These are phyloP conservation scores for Odontophorus gujanensis DNA, from an alignment of 2,113 vertebrate genomes.

Conservation along the genomic window DNA sequence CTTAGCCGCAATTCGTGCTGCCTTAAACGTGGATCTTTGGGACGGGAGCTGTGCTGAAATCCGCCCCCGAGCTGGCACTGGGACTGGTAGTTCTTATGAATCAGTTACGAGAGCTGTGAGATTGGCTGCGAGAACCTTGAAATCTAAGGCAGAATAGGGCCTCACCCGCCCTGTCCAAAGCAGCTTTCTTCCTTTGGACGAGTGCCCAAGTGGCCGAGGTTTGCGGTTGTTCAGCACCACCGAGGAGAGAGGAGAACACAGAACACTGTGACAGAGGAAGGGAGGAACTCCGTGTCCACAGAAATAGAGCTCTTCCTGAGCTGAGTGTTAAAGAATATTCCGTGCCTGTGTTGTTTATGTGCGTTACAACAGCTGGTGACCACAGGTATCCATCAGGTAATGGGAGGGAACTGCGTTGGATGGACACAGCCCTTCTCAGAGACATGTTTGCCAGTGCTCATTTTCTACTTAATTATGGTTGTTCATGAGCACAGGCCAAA, in stretches of 20 bases:
- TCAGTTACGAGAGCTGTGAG: neutral
- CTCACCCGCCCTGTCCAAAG: neutral
- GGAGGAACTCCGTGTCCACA: neutral
- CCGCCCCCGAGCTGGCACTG: neutral
- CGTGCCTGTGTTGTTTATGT: neutral
- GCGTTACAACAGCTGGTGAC: neutral
- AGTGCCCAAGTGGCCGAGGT: neutral
- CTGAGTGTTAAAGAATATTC: neutral
- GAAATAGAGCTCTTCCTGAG: neutral
- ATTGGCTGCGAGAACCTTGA: neutral
- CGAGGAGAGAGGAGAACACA: neutral
- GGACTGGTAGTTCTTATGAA: neutral
- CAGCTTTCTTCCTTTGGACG: neutral
- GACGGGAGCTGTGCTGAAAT: neutral
- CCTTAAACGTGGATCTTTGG: fast-evolving
- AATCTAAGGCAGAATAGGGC: neutral
- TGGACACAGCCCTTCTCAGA: neutral
- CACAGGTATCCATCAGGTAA: neutral
- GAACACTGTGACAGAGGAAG: neutral
- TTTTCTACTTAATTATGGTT: neutral
- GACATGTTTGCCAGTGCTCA: neutral
- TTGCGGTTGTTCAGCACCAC: neutral
- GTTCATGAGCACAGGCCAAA: neutral
- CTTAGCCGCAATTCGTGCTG: neutral
- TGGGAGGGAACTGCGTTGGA: neutral